Percentiles rank a stretch among this genome's conserved stretches.
Evolutionary conservation across 2,888 invertebrate species (phyloP).

Genomic region (Papilio gigon): DNA sequence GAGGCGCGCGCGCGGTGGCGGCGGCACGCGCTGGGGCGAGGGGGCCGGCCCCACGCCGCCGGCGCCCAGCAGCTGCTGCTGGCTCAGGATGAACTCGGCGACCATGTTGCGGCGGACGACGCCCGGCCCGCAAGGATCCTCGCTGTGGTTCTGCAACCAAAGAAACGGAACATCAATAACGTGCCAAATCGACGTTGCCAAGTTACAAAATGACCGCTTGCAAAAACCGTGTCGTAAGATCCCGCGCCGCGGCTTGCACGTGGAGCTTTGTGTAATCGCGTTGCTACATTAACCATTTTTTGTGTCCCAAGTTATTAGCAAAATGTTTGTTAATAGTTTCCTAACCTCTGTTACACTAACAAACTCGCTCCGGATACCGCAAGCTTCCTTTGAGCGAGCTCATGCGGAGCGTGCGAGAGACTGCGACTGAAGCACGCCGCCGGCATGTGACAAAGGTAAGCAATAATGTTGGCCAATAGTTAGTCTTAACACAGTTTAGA

Average conservation of each 20-base stretch:
- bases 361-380: constrained; percentile 66
- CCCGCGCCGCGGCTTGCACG: constrained; percentile 67
- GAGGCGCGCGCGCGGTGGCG: constrained; percentile 66
- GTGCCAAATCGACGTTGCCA: constrained; percentile 55
- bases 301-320: constrained; percentile 68
- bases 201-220: constrained; percentile 68
- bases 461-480: constrained; percentile 48
- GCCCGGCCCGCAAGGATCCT: constrained; percentile 77
- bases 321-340: constrained; percentile 70
- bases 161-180: constrained; percentile 61
- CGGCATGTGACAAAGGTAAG: constrained; percentile 49
- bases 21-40: constrained; percentile 64
- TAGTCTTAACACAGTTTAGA: constrained; percentile 44
- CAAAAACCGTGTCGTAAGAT: constrained; percentile 73
- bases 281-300: constrained; percentile 66
- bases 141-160: constrained; percentile 78
- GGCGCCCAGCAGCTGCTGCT: constrained; percentile 79
- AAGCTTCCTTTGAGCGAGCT: constrained; percentile 52
- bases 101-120: constrained; percentile 90
- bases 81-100: constrained; percentile 92
- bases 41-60: constrained; percentile 72
- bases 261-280: constrained; percentile 72
- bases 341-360: constrained; percentile 66
- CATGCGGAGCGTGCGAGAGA: neutral
- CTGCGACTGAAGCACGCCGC: constrained; percentile 40